Evolutionary conservation across 2,888 invertebrate genomes (phyloP).

Genomic region (Drosophila birchii): DNA sequence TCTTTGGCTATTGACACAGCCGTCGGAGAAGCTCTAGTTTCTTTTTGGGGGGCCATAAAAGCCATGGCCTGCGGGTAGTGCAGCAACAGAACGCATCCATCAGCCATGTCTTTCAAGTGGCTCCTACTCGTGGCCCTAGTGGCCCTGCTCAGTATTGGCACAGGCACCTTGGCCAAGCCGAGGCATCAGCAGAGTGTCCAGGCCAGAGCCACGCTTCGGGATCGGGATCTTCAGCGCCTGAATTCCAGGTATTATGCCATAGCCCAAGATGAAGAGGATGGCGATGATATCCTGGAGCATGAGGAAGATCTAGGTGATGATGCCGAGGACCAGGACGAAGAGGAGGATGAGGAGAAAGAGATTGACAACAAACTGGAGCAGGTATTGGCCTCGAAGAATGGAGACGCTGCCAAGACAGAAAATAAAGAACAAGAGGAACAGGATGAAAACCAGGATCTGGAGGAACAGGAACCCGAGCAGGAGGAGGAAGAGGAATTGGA

Average conservation of each 20-base stretch:
- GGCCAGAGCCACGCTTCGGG: constrained; percentile 23
- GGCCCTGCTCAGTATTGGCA: constrained; percentile 49
- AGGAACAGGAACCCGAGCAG: not conserved
- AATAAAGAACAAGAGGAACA: constrained; percentile 3
- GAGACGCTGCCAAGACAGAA: not conserved
- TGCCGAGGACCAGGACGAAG: constrained; percentile 6
- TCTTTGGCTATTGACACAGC: constrained; percentile 19
- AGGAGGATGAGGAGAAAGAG: constrained; percentile 6
- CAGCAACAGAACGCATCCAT: constrained; percentile 50
- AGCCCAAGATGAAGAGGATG: constrained; percentile 46
- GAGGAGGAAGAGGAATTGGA: constrained; percentile 5
- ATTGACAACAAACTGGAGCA: not conserved
- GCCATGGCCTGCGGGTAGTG: constrained; percentile 10
- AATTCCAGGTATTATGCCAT: constrained; percentile 31
- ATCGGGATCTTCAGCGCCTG: constrained; percentile 32
- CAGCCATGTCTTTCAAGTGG: constrained; percentile 62
- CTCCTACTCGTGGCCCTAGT: constrained; percentile 49
- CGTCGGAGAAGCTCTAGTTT: constrained; percentile 57
- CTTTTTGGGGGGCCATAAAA: constrained; percentile 50
- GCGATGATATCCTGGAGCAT: constrained; percentile 48
- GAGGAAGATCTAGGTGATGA: constrained; percentile 22
- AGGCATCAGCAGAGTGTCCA: not conserved
- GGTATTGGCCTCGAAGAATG: not conserved
- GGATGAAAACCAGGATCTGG: constrained; percentile 18
- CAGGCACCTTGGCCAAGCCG: constrained; percentile 29